Conservation (phyloP, 2,888 invertebrate genomes). For the Phytoseiulus persimilis region DNA sequence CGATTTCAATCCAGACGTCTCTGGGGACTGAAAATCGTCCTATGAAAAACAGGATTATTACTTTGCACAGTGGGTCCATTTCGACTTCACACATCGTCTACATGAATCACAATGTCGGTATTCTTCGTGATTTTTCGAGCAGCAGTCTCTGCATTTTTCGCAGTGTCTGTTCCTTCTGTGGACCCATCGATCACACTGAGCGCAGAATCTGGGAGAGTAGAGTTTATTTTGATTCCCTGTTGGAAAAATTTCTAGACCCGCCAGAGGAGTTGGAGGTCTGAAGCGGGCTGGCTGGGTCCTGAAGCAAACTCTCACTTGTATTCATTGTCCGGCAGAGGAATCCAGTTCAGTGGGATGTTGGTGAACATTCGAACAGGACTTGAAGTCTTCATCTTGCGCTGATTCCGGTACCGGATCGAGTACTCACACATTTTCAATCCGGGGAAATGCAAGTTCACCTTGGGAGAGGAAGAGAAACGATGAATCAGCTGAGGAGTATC, state of each 20-base stretch:
- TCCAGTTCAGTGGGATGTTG: slow-evolving; percentile 1
- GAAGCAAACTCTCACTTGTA: slow-evolving; percentile 8
- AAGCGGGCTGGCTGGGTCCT: neutral
- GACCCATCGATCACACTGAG: slow-evolving; percentile 8
- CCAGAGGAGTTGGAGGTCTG: no score
- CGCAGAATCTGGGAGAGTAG: slow-evolving; percentile 6
- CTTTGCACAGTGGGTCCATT: neutral
- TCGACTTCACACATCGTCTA: neutral
- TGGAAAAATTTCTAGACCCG: neutral
- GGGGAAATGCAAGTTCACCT: slow-evolving; percentile 13
- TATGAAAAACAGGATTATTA: neutral
- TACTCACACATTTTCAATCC: slow-evolving; percentile 14
- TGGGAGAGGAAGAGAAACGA: neutral
- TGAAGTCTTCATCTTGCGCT: slow-evolving; percentile 11
- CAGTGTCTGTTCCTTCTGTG: neutral
- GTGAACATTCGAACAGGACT: slow-evolving; percentile 24
- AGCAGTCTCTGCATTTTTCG: neutral
- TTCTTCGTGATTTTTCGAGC: slow-evolving; percentile 10
- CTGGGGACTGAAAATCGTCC: neutral
- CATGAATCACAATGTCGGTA: neutral
- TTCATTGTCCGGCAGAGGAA: neutral
- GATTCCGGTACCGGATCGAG: slow-evolving; percentile 14
- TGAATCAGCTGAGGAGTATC: no score
- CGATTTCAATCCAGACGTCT: no score
- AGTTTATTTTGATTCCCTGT: no score